Base-by-base conservation (phyloP, 2,113 vertebrate species). In the Amblyopsis rosae region DNA sequence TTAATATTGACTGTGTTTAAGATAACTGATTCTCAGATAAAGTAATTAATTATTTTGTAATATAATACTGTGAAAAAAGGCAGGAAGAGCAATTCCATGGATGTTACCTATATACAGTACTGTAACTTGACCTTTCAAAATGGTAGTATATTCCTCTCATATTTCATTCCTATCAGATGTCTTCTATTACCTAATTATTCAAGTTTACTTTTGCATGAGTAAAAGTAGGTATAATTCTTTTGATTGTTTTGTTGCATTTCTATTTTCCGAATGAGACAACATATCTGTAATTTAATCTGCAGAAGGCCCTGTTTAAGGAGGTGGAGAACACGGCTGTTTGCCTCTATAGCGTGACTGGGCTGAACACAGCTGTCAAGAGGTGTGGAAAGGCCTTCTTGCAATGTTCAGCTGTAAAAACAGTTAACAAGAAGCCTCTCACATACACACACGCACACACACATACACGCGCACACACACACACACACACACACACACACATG, bases 351-450 rank as follows among this genome's bases (percentile, higher is more conserved):
- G 9, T 87, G 86, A 87, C 79, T 83, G 76, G 59, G 69, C 70
- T 80, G 76, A 92, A 79, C 81, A 46, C 88, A 91, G 89, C 90
- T 90, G 79, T 92, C 87, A 80, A 69, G 87, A 92, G 80, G 90
- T 88, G 87, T 80, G 82, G 82, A 87, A 85, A 91, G 79, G 74
- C 75, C 85, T 84, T 82, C 79, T 72, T 65, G 73, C 84, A 89
- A 76, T 69, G 85, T 82, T 90, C 73, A 87, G 90, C 88, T 90
- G 85, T 84, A 70, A 88, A 91, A 93, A 91, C 85, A 90, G 80
- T 77, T 76, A 74, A 47, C 77, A 78, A 88, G 59, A 78, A 88
- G 59, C 70, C 58, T n/a, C 16, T 69, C 56, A 19, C 41, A 26
- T 26, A 12, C 60, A 11, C 15, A 0, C 62, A 13, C 26, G 4